phyloP scores from a whole-genome alignment of 2,113 vertebrate genomes.

The Toxotes jaculatrix region DNA sequence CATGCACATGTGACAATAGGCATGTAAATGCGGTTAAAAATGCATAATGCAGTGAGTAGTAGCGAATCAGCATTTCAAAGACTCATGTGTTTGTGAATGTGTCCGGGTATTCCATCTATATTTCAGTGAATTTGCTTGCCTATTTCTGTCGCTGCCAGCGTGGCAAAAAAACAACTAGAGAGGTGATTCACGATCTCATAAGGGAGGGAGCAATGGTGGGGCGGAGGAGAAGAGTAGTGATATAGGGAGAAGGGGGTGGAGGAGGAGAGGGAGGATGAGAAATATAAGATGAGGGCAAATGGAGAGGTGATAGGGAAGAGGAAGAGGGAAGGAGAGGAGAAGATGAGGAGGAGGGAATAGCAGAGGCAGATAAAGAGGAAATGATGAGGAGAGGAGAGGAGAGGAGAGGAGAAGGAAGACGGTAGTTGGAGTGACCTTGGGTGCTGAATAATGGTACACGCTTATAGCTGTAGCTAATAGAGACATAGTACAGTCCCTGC shows the following conservation, averaged over 20 bases:
- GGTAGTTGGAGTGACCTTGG: conserved; percentile 69
- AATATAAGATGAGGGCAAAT: conserved; percentile 50
- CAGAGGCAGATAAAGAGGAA: conserved; percentile 23
- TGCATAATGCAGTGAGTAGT: conserved; percentile 48
- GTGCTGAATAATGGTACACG: conserved; percentile 63
- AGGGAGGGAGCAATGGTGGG: conserved; percentile 37
- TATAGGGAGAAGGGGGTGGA: not conserved
- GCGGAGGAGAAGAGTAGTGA: conserved; percentile 17
- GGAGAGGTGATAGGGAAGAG: conserved; percentile 16
- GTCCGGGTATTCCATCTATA: conserved; percentile 56
- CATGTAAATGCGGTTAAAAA: conserved; percentile 41
- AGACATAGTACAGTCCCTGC: conserved; percentile 52
- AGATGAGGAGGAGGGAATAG: conserved; percentile 2
- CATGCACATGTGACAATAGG: conserved; percentile 10
- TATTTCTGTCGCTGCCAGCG: conserved; percentile 32
- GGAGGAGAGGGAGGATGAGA: not conserved
- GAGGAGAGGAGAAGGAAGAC: conserved; percentile 22
- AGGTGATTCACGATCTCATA: conserved; percentile 54
- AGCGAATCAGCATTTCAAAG: conserved; percentile 55
- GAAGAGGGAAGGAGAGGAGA: conserved; percentile 1
- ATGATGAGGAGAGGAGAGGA: conserved; percentile 2
- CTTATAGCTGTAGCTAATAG: conserved; percentile 72
- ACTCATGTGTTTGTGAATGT: conserved; percentile 43
- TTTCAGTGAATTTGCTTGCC: conserved; percentile 60
- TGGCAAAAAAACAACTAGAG: conserved; percentile 38